These are phyloP conservation scores for Oreochromis tanganicae DNA, from an alignment of 2,113 vertebrate species.

Conservation along the genomic window DNA sequence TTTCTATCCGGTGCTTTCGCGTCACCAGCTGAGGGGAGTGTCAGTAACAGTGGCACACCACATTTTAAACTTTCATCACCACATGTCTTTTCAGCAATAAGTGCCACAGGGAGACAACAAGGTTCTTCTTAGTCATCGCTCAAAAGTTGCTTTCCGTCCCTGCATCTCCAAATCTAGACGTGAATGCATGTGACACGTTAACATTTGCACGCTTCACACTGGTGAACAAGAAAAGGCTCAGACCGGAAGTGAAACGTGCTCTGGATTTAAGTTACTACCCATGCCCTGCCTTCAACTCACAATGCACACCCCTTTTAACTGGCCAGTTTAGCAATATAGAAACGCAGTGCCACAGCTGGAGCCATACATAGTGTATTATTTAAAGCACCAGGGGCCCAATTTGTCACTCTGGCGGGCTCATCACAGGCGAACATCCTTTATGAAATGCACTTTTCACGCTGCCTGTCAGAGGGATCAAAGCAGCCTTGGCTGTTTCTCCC, in stretches of 20 bases:
- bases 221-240: not conserved
- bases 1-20: not conserved
- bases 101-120: conserved; percentile 21
- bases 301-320: conserved; percentile 14
- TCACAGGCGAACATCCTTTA: conserved; percentile 71
- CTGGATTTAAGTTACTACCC: not conserved
- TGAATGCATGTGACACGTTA: not conserved
- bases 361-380: conserved; percentile 65
- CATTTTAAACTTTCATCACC: conserved; percentile 41
- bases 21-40: not conserved
- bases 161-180: not conserved
- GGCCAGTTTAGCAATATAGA: conserved; percentile 49
- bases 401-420: conserved; percentile 68
- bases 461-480: conserved; percentile 69
- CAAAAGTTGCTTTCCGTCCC: not conserved
- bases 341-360: conserved; percentile 9
- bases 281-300: not conserved
- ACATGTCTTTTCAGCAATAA: conserved; percentile 11
- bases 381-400: conserved; percentile 68
- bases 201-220: not conserved
- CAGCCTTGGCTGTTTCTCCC: conserved; percentile 29
- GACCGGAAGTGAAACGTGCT: conserved; percentile 5
- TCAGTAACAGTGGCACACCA: not conserved
- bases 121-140: conserved; percentile 8
- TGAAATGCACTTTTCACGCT: conserved; percentile 73